Percentiles rank a stretch among this genome's conserved stretches.
Conservation (phyloP, 2,888 invertebrate species). For the Timema cristinae region DNA sequence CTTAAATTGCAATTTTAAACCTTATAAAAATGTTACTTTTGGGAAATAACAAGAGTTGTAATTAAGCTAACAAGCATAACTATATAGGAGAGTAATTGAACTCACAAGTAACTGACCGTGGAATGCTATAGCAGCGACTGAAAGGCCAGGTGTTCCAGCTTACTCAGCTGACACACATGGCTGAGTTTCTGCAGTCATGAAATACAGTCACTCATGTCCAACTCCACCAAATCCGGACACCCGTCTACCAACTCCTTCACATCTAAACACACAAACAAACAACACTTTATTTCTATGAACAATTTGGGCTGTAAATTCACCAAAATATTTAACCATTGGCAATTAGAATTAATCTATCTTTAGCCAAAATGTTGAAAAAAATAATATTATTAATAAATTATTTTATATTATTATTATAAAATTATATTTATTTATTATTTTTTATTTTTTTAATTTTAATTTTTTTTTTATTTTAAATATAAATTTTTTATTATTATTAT, state of each 20-base stretch:
- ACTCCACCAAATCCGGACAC: slow-evolving; percentile 70
- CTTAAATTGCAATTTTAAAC: no score
- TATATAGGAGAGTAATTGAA: slow-evolving; percentile 32
- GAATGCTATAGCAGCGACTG: slow-evolving; percentile 76
- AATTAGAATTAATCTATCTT: no score
- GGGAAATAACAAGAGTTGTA: no score
- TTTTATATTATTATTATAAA: no score
- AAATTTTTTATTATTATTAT: no score
- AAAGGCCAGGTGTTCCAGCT: slow-evolving; percentile 68
- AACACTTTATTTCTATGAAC: not conserved
- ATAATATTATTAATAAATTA: no score
- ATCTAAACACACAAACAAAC: slow-evolving; percentile 53
- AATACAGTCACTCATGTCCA: slow-evolving; percentile 87
- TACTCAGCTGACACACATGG: slow-evolving; percentile 52
- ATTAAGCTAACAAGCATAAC: not conserved
- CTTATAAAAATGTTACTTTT: no score
- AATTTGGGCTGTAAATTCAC: not conserved
- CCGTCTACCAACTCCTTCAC: slow-evolving; percentile 58
- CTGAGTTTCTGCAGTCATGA: slow-evolving; percentile 58
- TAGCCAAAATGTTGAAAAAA: no score
- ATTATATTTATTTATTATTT: no score
- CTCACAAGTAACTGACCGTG: slow-evolving; percentile 67
- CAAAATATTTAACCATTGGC: no score
- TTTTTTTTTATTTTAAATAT: no score
- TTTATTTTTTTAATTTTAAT: no score